Percentiles rank a stretch among this genome's conserved stretches.
phyloP scores from a whole-genome alignment of 1,140 invertebrate genomes.

The Aphis gossypii region DNA sequence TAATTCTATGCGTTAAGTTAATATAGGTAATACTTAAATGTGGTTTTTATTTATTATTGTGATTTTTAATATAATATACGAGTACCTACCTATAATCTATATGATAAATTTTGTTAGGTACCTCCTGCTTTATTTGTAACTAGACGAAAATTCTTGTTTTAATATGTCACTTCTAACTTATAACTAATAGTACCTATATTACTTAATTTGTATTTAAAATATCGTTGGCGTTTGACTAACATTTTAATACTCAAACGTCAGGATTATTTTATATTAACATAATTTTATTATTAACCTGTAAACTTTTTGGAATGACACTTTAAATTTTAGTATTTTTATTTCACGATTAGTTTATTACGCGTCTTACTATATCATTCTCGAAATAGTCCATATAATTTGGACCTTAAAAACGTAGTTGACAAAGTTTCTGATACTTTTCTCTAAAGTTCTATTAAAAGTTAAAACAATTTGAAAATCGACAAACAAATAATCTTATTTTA shows the following conservation, averaged over 20 bases:
- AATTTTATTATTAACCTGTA: not conserved
- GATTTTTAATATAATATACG: not conserved
- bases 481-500: not conserved
- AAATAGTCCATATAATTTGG: not conserved
- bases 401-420: not conserved
- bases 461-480: constrained; percentile 5
- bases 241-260: not conserved
- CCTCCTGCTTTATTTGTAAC: too few species aligned
- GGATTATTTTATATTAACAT: not conserved
- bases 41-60: not conserved
- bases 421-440: not conserved
- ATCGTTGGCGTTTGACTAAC: not conserved
- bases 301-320: not conserved
- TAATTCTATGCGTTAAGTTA: not conserved
- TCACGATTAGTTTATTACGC: not conserved
- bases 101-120: too few species aligned
- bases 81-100: too few species aligned
- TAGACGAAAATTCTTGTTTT: not conserved
- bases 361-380: not conserved
- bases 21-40: not conserved
- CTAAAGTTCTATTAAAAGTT: constrained; percentile 11
- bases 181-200: not conserved
- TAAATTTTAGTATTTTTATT: not conserved
- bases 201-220: not conserved
- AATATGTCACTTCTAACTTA: not conserved